Conservation (phyloP, 2,888 invertebrate species). For the Catonia carolina region DNA sequence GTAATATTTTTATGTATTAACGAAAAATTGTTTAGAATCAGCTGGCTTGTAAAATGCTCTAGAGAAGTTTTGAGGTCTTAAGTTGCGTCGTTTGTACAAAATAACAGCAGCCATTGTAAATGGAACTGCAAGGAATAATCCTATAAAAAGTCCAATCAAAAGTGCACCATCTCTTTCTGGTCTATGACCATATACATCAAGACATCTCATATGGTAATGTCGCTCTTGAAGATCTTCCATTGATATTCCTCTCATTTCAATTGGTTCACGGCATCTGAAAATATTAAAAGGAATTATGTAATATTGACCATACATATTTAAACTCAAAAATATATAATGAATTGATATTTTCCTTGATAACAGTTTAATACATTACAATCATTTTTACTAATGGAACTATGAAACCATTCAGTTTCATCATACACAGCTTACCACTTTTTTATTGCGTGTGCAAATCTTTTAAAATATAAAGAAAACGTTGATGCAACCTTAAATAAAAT, state of each 20-base stretch:
- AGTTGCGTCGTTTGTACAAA: constrained; percentile 57
- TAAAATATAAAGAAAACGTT: too few species aligned
- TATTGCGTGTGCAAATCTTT: too few species aligned
- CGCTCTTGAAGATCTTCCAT: constrained; percentile 52
- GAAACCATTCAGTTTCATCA: background rate
- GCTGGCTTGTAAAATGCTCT: constrained; percentile 66
- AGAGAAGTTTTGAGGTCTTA: constrained; percentile 52
- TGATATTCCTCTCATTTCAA: constrained; percentile 54
- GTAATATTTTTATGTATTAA: background rate
- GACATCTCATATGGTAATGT: constrained; percentile 56
- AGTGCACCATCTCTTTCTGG: constrained; percentile 63
- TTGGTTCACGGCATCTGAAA: constrained; percentile 57
- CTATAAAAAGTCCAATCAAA: constrained; percentile 59
- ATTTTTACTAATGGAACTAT: too few species aligned
- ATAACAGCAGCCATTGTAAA: constrained; percentile 53
- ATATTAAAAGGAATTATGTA: constrained; percentile 10
- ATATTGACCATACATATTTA: too few species aligned
- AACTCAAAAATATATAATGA: too few species aligned
- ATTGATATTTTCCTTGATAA: too few species aligned
- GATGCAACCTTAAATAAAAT: too few species aligned
- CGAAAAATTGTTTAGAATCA: constrained; percentile 49
- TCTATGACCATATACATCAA: constrained; percentile 55
- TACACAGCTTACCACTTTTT: too few species aligned
- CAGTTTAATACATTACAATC: too few species aligned
- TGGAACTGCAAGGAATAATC: constrained; percentile 61